Base-by-base conservation (phyloP, 2,888 invertebrate species). In the Zootermopsis nevadensis region DNA sequence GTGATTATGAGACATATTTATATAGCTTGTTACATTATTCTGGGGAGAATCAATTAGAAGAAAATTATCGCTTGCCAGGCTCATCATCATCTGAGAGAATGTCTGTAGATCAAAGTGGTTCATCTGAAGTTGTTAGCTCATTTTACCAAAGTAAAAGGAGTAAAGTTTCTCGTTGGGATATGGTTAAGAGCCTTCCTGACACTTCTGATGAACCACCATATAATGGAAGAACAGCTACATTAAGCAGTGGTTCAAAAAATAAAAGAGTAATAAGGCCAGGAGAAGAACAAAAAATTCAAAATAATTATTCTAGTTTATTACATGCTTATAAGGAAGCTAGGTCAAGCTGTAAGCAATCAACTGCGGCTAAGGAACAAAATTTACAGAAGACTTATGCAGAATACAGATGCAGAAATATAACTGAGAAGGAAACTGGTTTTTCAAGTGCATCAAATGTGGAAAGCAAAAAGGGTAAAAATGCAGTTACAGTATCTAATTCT, bases 21-120 rank as follows among this genome's bases (percentile, higher is more conserved):
- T 74, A 74, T 35, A 74, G 74, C 33, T 24, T 74, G 8, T 4
- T 74, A n/a, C 74, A 74, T 38, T 30, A 38, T 38, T 35, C 74
- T 60, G 27, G 0, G 24, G 74, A 74, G 12, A 15, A 38, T n/a
- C 3, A 8, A 24, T 3, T 6, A 38, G 35, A 38, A 33, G 74
- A 42, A 74, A 38, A 3, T 19, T 10, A 69, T 69, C 6, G 33
- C 4, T 0, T 19, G 22, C 30, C 69, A 33, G 48, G 19, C 12
- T 10, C 8, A n/a, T 4, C 53, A 24, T 60, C 60, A 60, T 6
- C 60, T 27, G n/a, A 60, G 53, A 15, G 24, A 53, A 15, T 53
- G 24, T 24, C 7, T 53, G 38, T 38, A 38, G 38, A 38, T 7
- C 6, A 38, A 10, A 38, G 38, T 10, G 10, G 10, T 38, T 38